Base-by-base conservation (phyloP, 64 coral and sea anemone genomes). In the Montipora cactus region DNA sequence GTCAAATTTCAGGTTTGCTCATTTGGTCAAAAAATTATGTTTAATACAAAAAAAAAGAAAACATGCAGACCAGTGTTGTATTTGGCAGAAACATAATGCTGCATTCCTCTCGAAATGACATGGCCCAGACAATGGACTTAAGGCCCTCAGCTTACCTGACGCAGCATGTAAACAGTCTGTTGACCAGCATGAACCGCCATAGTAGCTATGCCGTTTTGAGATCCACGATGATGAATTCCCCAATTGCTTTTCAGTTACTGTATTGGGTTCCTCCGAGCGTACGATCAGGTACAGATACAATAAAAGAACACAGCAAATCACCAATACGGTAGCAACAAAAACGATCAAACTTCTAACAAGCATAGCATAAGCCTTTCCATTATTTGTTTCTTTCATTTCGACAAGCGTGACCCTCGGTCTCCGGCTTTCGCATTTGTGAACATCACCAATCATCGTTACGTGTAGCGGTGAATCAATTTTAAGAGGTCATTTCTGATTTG, bases 291-390 rank as follows among this genome's bases (percentile, higher is more conserved):
- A 93, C 13, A 93, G 75, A 75, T 78, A 70, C 46, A 93, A 28
- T 67, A 93, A 55, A 70, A 93, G n/a, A 25, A 88, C 19, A 49
- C 84, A 93, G 66, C 76, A 88, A 55, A 80, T n/a, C 4, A 93
- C 47, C 92, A 93, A 37, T 37, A 37, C 53, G 21, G 80, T 48
- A 14, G 84, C 80, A 4, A 93, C 8, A 0, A 59, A 5, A 47
- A 93, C 12, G 19, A 93, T 72, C n/a, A 93, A 75, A 58, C 48
- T 69, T 80, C 88, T 93, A 59, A 88, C 92, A 22, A 88, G 47
- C 8, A 55, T 49, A 13, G 83, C 79, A 75, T 44, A 81, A 19
- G 12, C 15, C 12, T 78, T 78, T 5, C 66, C n/a, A 13, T 44
- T 71, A 21, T 81, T 88, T 22, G 3, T 52, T 22, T 49, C 47